Conservation (phyloP, 1,140 invertebrate genomes). For the Apolygus lucorum region DNA sequence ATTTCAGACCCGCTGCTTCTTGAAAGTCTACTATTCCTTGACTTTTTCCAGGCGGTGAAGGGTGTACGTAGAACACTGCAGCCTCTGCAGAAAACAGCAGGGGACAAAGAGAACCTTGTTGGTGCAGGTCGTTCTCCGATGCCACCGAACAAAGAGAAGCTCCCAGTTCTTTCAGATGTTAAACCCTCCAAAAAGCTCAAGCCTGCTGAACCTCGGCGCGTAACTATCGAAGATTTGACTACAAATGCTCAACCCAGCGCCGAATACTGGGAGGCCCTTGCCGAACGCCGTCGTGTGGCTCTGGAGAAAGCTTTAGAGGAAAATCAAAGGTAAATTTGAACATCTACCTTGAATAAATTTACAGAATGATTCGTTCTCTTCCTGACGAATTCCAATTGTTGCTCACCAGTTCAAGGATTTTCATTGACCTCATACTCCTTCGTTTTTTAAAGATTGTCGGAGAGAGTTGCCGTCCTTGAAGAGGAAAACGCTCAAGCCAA, state of each 20-base stretch:
- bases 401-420: background rate
- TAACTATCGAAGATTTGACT: constrained; percentile 31
- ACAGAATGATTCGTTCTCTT: background rate
- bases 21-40: too few species aligned
- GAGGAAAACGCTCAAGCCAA: constrained; percentile 53
- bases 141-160: background rate
- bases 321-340: constrained; percentile 34
- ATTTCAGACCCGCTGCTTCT: too few species aligned
- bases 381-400: background rate
- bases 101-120: constrained; percentile 33
- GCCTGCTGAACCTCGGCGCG: constrained; percentile 1
- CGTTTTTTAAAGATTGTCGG: constrained; percentile 19
- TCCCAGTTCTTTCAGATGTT: background rate
- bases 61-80: constrained; percentile 29
- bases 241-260: constrained; percentile 45
- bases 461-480: constrained; percentile 46
- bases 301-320: constrained; percentile 55
- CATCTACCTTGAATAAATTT: background rate
- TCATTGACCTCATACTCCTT: background rate
- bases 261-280: constrained; percentile 57
- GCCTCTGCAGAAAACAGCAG: constrained; percentile 32
- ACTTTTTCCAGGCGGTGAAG: constrained; percentile 19
- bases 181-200: constrained; percentile 4
- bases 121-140: constrained; percentile 26
- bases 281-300: constrained; percentile 53